These are phyloP conservation scores for Notolepis coatsorum DNA, from an alignment of 2,797 vertebrate genomes.

Conservation along the genomic window DNA sequence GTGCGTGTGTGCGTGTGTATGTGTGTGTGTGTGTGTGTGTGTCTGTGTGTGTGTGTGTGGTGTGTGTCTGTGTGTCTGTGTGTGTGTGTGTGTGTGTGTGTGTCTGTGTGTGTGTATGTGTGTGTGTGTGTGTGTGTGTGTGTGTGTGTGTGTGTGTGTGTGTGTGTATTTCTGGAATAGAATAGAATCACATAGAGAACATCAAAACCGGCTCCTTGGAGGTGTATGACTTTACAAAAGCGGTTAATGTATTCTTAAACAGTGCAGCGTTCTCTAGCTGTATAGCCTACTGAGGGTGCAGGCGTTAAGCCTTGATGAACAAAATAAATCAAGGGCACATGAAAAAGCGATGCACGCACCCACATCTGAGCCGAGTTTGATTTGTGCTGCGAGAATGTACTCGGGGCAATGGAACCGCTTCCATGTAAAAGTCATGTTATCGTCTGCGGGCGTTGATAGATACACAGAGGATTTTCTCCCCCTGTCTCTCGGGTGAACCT, in stretches of 20 bases:
- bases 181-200: slow-evolving; percentile 1
- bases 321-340: slow-evolving; percentile 28
- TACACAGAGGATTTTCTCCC: too few species aligned
- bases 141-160: slow-evolving; percentile 1
- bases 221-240: neutral
- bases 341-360: slow-evolving; percentile 6
- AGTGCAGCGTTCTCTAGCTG: neutral
- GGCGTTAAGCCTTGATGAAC: slow-evolving; percentile 7
- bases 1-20: neutral
- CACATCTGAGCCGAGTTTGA: slow-evolving; percentile 35
- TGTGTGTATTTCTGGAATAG: neutral
- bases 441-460: slow-evolving; percentile 31
- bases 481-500: too few species aligned
- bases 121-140: neutral
- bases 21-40: neutral
- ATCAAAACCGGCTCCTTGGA: too few species aligned
- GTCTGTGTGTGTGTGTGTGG: neutral
- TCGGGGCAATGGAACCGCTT: slow-evolving; percentile 11
- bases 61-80: neutral
- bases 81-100: slow-evolving; percentile 3
- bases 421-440: slow-evolving; percentile 18
- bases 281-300: too few species aligned
- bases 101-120: neutral
- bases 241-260: neutral
- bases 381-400: slow-evolving; percentile 36